Conservation (phyloP, 2,797 vertebrate species). For the Amazonetta brasiliensis region DNA sequence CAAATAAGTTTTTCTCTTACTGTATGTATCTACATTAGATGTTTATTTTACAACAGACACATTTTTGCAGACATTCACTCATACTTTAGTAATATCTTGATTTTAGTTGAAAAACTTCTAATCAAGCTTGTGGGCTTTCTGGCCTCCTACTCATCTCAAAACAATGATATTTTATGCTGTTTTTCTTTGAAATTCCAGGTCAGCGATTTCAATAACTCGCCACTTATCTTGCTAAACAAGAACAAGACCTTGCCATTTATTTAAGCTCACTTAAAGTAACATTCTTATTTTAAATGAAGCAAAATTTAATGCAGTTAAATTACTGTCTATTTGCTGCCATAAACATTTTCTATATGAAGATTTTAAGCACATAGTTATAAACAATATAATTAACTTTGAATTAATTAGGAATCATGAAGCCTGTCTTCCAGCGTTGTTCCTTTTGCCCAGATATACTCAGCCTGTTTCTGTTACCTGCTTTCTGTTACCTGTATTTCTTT, state of each 20-base stretch:
- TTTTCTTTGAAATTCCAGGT: conserved; percentile 46
- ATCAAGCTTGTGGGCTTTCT: neutral
- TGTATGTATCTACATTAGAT: neutral
- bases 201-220: conserved; percentile 29
- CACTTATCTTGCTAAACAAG: conserved; percentile 68
- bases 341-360: conserved; percentile 80
- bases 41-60: neutral
- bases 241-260: conserved; percentile 63
- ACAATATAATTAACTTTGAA: conserved; percentile 79
- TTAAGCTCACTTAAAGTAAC: conserved; percentile 74
- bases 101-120: neutral
- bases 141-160: neutral
- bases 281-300: conserved; percentile 75
- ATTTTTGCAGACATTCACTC: neutral
- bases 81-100: neutral
- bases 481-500: neutral
- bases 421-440: conserved; percentile 62
- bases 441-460: conserved; percentile 64
- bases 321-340: conserved; percentile 76
- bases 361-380: conserved; percentile 77
- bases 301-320: conserved; percentile 79
- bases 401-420: conserved; percentile 76
- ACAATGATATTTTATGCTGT: neutral
- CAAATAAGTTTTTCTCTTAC: neutral
- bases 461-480: conserved; percentile 29